phyloP scores from a whole-genome alignment of 2,113 vertebrate genomes.

The Cephalopterus ornatus region DNA sequence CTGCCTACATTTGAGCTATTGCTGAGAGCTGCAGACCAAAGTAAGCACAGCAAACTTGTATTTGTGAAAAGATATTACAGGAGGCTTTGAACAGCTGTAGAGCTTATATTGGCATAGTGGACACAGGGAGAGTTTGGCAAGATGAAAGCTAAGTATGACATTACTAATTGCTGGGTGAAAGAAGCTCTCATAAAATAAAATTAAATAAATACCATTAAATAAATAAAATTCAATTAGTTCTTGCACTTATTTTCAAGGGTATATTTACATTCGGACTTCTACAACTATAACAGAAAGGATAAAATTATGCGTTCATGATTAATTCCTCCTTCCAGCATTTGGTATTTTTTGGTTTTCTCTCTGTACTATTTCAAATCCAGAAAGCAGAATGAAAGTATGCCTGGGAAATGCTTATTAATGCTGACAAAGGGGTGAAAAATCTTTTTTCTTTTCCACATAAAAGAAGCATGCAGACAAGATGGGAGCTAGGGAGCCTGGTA shows the following conservation, averaged over 20 bases:
- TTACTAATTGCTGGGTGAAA: background rate
- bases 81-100: background rate
- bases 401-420: background rate
- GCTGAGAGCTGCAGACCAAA: background rate
- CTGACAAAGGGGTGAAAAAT: background rate
- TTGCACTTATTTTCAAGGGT: background rate
- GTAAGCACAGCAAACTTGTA: background rate
- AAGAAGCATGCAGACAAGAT: background rate
- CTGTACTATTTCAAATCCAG: background rate
- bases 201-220: background rate
- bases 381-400: background rate
- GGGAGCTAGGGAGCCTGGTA: background rate
- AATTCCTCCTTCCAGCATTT: background rate
- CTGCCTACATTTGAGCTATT: background rate
- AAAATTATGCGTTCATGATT: background rate
- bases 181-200: background rate
- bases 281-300: background rate
- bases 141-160: background rate
- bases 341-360: background rate
- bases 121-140: background rate
- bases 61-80: background rate
- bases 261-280: background rate
- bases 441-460: background rate
- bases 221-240: background rate
- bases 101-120: background rate